Evolutionary conservation across 37 sponge, comb jelly and placozoan species (phyloP).

Genomic region (Corticium candelabrum): DNA sequence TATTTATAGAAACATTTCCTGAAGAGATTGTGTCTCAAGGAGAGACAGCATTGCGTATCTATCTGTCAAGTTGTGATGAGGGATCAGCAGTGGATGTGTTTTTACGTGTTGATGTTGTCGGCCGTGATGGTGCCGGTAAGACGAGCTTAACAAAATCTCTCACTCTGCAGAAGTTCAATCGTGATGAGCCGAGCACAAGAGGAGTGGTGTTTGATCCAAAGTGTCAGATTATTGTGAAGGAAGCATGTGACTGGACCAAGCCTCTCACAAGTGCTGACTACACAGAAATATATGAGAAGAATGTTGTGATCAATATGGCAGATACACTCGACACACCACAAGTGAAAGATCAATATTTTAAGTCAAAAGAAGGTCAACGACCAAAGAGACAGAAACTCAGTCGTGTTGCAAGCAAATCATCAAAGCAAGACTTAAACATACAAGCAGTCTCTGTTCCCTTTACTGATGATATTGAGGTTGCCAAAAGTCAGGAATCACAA

Average conservation of each 20-base stretch:
- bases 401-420: too few relatives aligned
- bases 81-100: neutral
- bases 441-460: too few relatives aligned
- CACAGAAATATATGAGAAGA: too few relatives aligned
- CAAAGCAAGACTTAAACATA: too few relatives aligned
- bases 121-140: neutral
- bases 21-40: neutral
- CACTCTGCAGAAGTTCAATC: neutral
- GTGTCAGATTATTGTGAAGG: neutral
- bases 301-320: too few relatives aligned
- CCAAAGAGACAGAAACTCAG: too few relatives aligned
- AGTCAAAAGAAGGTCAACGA: too few relatives aligned
- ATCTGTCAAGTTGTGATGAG: neutral
- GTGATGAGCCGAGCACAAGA: neutral
- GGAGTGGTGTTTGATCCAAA: neutral
- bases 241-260: neutral
- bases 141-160: neutral
- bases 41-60: neutral
- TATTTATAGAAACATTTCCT: neutral
- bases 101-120: neutral
- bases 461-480: too few relatives aligned
- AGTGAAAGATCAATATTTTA: too few relatives aligned
- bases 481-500: too few relatives aligned
- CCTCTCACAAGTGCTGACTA: too few relatives aligned
- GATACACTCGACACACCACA: too few relatives aligned